These are phyloP conservation scores for Zygaena filipendulae DNA, from an alignment of 2,888 invertebrate genomes.

Conservation along the genomic window DNA sequence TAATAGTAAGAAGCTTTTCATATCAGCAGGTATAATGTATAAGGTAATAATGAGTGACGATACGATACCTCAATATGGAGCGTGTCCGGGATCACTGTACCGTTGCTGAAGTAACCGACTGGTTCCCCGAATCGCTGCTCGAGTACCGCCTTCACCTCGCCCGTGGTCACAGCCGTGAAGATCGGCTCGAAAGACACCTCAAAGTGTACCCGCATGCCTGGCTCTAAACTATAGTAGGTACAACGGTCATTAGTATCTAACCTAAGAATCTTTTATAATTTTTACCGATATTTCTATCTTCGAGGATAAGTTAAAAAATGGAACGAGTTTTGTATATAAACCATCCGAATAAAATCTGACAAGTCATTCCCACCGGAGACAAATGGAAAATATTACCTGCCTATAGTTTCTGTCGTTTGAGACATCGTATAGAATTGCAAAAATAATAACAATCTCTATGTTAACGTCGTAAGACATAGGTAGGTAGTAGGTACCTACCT, in stretches of 20 bases:
- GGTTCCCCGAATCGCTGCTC: conserved; percentile 69
- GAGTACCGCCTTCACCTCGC: conserved; percentile 74
- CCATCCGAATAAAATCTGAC: too few species aligned
- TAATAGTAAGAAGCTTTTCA: conserved; percentile 1
- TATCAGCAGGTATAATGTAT: conserved; percentile 3
- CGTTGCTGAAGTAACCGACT: conserved; percentile 39
- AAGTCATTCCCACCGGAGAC: too few species aligned
- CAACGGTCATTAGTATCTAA: too few species aligned
- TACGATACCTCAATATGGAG: conserved; percentile 56
- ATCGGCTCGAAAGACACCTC: conserved; percentile 87
- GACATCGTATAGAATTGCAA: too few species aligned
- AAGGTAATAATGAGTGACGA: too few species aligned
- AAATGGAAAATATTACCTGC: too few species aligned
- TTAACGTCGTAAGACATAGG: too few species aligned
- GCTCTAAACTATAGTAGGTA: conserved; percentile 42
- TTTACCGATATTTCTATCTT: neutral
- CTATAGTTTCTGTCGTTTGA: too few species aligned
- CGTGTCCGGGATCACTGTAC: conserved; percentile 40
- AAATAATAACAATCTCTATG: too few species aligned
- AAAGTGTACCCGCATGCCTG: conserved; percentile 84
- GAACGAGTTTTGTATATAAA: too few species aligned
- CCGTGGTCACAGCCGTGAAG: conserved; percentile 72
- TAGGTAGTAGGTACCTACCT: too few species aligned
- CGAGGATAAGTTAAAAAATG: too few species aligned
- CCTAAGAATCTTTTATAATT: neutral